Percentiles rank a stretch among this genome's conserved stretches.
These are phyloP conservation scores for Myioborus miniatus DNA, from an alignment of 2,797 vertebrate genomes.

Conservation along the genomic window DNA sequence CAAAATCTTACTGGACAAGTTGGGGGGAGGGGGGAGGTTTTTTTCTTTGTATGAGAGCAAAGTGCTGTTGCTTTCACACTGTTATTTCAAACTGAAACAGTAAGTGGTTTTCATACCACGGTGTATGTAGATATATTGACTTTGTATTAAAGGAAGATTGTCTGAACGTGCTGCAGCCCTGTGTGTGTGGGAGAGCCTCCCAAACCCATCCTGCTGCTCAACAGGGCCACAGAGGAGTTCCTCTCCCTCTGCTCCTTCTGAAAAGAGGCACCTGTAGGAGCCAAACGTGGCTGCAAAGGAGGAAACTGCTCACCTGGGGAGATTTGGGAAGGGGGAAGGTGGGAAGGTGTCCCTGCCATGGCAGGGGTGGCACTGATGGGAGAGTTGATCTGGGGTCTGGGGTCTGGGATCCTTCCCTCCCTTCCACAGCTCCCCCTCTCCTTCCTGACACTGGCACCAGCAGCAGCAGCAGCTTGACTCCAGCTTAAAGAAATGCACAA, in stretches of 20 bases:
- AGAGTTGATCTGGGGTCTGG: neutral
- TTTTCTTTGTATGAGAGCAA: slow-evolving; percentile 90
- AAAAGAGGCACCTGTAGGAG: fast-evolving
- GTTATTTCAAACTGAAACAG: slow-evolving; percentile 91
- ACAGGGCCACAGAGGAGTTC: neutral
- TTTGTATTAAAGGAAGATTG: slow-evolving; percentile 99
- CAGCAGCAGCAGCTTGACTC: neutral
- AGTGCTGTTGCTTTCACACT: slow-evolving; percentile 90
- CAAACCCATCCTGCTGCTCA: fast-evolving
- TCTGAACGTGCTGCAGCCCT: slow-evolving; percentile 77
- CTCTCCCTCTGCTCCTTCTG: neutral
- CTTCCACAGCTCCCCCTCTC: neutral
- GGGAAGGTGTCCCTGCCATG: neutral
- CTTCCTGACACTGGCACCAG: fast-evolving
- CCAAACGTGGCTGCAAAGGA: neutral
- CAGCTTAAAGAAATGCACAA: neutral
- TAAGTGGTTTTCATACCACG: slow-evolving; percentile 92
- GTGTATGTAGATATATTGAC: slow-evolving; percentile 99
- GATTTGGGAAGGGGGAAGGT: neutral
- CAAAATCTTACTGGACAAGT: slow-evolving; percentile 59
- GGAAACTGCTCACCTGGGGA: fast-evolving
- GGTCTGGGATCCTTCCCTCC: neutral
- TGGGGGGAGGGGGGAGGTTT: slow-evolving; percentile 15
- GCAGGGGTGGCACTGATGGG: neutral
- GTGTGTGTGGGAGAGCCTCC: neutral